phyloP scores from a whole-genome alignment of 92 coral and sea anemone species.

The Muricea muricata region DNA sequence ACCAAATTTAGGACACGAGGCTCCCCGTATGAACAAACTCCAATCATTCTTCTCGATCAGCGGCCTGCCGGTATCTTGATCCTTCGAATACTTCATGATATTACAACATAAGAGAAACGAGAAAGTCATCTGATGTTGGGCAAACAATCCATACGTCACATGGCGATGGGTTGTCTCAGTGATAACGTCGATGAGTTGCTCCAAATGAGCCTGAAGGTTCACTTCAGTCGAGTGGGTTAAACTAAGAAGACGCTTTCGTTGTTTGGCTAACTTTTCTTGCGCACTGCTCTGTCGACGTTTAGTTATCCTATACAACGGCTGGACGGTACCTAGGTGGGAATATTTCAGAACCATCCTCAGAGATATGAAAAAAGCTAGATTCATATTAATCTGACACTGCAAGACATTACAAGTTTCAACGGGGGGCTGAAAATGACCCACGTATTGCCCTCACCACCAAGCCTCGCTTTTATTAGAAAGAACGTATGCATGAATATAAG shows the following conservation, averaged over 20 bases:
- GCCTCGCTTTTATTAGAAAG: too few relatives aligned
- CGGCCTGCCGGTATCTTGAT: conserved; percentile 43
- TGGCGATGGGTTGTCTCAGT: conserved; percentile 92
- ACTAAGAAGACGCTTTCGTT: not conserved
- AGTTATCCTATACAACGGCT: conserved; percentile 15
- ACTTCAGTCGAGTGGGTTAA: conserved; percentile 62
- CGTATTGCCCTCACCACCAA: too few relatives aligned
- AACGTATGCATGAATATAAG: too few relatives aligned
- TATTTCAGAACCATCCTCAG: too few relatives aligned
- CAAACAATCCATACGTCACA: conserved; percentile 85
- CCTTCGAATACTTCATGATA: conserved; percentile 68
- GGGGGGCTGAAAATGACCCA: too few relatives aligned
- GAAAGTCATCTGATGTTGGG: conserved; percentile 86
- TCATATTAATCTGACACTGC: too few relatives aligned
- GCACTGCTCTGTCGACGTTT: not conserved
- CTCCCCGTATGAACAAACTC: conserved; percentile 87
- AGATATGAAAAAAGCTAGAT: too few relatives aligned
- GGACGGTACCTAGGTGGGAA: conserved; percentile 58
- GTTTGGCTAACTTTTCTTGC: not conserved
- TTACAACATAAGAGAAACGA: conserved; percentile 88
- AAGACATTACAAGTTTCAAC: too few relatives aligned
- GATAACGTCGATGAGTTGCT: conserved; percentile 76
- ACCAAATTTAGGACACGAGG: conserved; percentile 82
- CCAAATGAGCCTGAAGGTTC: conserved; percentile 76
- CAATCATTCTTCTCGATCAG: conserved; percentile 77